Conservation (phyloP, 2,113 vertebrate genomes). For the Trichomycterus rosablanca region DNA sequence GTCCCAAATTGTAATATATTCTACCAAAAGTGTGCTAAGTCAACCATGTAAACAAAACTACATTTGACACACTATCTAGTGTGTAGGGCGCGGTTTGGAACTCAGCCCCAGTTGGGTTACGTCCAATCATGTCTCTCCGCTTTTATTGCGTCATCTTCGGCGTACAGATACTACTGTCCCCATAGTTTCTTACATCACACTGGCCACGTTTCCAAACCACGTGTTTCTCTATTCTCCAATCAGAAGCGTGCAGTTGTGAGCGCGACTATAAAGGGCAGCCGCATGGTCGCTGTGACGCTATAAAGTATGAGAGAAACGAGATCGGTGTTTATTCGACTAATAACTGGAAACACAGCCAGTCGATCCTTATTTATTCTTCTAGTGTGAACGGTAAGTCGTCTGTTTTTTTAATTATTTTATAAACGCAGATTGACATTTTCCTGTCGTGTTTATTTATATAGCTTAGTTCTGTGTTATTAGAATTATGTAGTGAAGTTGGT, state of each 20-base stretch:
- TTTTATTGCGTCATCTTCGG: too few relatives aligned
- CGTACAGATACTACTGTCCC: too few relatives aligned
- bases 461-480: neutral
- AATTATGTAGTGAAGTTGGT: neutral
- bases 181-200: neutral
- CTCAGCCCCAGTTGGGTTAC: too few relatives aligned
- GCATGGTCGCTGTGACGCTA: neutral
- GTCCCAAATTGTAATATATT: too few relatives aligned
- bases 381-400: constrained; percentile 18
- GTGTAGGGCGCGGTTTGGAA: too few relatives aligned
- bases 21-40: too few relatives aligned
- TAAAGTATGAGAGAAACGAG: constrained; percentile 38
- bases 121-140: neutral
- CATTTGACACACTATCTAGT: too few relatives aligned
- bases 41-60: too few relatives aligned
- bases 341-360: constrained; percentile 27
- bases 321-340: neutral
- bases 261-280: constrained; percentile 31
- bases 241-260: constrained; percentile 11
- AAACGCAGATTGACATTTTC: too few relatives aligned
- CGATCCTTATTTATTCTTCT: neutral
- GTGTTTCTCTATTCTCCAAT: constrained; percentile 38
- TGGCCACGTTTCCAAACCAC: constrained; percentile 7
- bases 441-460: neutral
- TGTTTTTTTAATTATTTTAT: too few relatives aligned